These are phyloP conservation scores for Hirtodrosophila trivittata DNA, from an alignment of 2,888 invertebrate genomes.

Conservation along the genomic window DNA sequence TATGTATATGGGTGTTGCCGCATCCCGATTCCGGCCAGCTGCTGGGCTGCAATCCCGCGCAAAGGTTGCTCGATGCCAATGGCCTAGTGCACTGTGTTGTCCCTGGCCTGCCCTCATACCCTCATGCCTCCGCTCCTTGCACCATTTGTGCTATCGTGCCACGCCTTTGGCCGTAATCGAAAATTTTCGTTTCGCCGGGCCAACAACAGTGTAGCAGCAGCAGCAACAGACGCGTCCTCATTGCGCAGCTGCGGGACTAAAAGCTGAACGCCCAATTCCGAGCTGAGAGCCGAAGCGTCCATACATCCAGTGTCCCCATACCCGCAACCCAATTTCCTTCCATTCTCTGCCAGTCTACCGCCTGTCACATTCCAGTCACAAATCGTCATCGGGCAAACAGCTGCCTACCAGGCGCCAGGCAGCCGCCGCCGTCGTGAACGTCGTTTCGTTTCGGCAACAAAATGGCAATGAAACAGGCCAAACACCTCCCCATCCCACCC, in stretches of 20 bases:
- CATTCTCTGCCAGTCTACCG: conserved; percentile 8
- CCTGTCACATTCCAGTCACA: conserved; percentile 59
- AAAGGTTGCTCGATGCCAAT: conserved; percentile 74
- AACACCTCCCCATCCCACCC: background rate
- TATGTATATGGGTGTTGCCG: conserved; percentile 41
- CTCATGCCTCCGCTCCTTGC: too few relatives aligned
- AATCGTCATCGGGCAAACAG: conserved; percentile 69
- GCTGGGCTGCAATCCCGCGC: conserved; percentile 63
- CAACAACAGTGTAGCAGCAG: conserved; percentile 31
- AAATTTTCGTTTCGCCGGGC: conserved; percentile 52
- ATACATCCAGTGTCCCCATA: too few relatives aligned
- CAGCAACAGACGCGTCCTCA: conserved; percentile 9
- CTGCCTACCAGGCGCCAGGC: conserved; percentile 76
- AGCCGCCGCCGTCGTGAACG: conserved; percentile 46
- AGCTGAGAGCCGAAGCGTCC: background rate
- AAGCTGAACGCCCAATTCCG: conserved; percentile 73
- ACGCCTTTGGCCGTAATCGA: conserved; percentile 45
- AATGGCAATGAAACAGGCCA: conserved; percentile 69
- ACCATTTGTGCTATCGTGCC: conserved; percentile 17
- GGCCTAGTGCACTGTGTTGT: conserved; percentile 71
- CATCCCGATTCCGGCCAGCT: conserved; percentile 56
- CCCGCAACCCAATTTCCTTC: background rate
- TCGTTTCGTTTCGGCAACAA: conserved; percentile 49
- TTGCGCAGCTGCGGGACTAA: conserved; percentile 62
- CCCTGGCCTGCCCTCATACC: background rate